Percentiles rank a stretch among this genome's conserved stretches.
These are phyloP conservation scores for Hyalella azteca DNA, from an alignment of 2,888 invertebrate genomes.

Conservation along the genomic window DNA sequence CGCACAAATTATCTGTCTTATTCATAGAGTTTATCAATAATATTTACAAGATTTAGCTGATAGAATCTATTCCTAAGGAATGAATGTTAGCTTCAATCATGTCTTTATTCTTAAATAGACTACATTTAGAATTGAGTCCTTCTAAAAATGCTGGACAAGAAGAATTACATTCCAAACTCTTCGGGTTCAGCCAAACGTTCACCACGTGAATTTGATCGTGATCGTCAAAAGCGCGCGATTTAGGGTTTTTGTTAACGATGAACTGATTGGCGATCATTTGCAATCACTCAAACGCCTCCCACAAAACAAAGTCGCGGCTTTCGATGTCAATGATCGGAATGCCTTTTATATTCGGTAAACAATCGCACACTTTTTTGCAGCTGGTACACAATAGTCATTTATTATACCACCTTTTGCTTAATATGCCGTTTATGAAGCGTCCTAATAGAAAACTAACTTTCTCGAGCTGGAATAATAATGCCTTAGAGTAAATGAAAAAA, in stretches of 20 bases:
- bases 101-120: too few relatives aligned
- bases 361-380: not conserved
- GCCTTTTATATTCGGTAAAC: not conserved
- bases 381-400: not conserved
- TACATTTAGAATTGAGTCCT: too few relatives aligned
- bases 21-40: too few relatives aligned
- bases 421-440: not conserved
- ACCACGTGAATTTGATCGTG: too few relatives aligned
- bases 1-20: too few relatives aligned
- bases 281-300: not conserved
- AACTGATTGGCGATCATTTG: constrained; percentile 5
- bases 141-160: too few relatives aligned
- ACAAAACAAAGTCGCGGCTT: not conserved
- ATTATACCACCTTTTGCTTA: not conserved
- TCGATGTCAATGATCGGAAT: not conserved
- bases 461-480: not conserved
- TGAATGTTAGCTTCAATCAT: too few relatives aligned
- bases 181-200: too few relatives aligned
- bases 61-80: too few relatives aligned
- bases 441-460: not conserved
- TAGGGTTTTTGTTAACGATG: not conserved
- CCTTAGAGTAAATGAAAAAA: not conserved
- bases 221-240: not conserved
- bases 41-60: too few relatives aligned
- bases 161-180: too few relatives aligned